Conservation (phyloP, 1,140 invertebrate genomes). For the Belonocnema kinseyi region DNA sequence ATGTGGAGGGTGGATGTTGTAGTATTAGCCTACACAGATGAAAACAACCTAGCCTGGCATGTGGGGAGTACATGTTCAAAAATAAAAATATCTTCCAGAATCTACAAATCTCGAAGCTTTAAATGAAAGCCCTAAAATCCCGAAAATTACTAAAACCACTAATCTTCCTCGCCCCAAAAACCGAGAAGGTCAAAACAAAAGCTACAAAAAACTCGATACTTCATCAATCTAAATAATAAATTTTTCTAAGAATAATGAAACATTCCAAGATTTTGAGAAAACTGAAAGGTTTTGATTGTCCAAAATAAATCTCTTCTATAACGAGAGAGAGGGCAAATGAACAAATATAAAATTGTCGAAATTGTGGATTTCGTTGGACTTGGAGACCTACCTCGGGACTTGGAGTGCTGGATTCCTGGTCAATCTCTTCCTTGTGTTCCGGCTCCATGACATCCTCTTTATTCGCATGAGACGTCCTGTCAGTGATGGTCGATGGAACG, state of each 20-base stretch:
- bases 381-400: slow-evolving; percentile 66
- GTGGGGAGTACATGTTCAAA: slow-evolving; percentile 6
- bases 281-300: too few relatives aligned
- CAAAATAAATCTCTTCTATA: neutral
- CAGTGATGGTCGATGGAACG: slow-evolving; percentile 32
- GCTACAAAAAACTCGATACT: too few relatives aligned
- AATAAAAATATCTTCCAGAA: slow-evolving; percentile 8
- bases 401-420: slow-evolving; percentile 61
- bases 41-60: slow-evolving; percentile 10
- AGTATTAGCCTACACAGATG: neutral
- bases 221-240: too few relatives aligned
- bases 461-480: slow-evolving; percentile 35
- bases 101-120: neutral
- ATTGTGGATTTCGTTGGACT: slow-evolving; percentile 36
- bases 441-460: slow-evolving; percentile 68
- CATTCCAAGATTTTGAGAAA: too few relatives aligned
- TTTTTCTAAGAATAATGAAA: too few relatives aligned
- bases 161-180: too few relatives aligned
- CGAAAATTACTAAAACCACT: too few relatives aligned
- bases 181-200: too few relatives aligned
- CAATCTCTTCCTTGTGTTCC: slow-evolving; percentile 66
- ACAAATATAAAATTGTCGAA: neutral
- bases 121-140: neutral
- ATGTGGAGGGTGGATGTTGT: neutral
- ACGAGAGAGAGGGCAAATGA: neutral